Evolutionary conservation across 2,113 vertebrate genomes (phyloP).

Genomic region (Stegastes partitus): DNA sequence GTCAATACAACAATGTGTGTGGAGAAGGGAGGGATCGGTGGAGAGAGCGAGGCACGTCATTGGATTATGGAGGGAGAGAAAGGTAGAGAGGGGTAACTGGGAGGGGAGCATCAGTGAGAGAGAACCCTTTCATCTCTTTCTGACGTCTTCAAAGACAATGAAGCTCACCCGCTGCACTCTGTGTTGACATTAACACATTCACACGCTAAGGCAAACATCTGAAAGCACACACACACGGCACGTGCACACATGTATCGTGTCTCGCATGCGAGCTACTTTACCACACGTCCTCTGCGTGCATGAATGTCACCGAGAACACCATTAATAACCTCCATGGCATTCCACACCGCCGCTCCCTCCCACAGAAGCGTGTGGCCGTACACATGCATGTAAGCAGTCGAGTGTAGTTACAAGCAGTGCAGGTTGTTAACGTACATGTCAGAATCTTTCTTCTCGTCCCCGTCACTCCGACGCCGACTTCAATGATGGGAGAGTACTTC

Average conservation of each 20-base stretch:
- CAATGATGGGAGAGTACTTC: conserved; percentile 47
- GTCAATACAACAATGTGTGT: conserved; percentile 64
- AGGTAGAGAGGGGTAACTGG: conserved; percentile 63
- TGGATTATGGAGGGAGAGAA: conserved; percentile 65
- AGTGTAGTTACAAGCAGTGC: conserved; percentile 24
- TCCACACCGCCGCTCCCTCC: conserved; percentile 19
- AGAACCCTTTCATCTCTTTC: conserved; percentile 79
- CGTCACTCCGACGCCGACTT: conserved; percentile 43
- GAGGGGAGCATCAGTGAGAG: conserved; percentile 62
- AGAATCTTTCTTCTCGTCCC: conserved; percentile 47
- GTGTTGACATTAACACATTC: conserved; percentile 66
- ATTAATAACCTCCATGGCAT: conserved; percentile 60
- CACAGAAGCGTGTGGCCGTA: background rate
- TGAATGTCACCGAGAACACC: conserved; percentile 61
- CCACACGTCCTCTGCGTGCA: conserved; percentile 37
- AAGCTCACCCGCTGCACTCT: conserved; percentile 66
- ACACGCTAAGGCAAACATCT: conserved; percentile 59
- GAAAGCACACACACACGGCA: conserved; percentile 35
- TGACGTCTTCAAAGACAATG: conserved; percentile 84
- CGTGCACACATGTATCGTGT: background rate
- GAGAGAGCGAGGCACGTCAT: conserved; percentile 30
- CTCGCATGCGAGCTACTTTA: conserved; percentile 34
- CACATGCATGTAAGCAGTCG: background rate
- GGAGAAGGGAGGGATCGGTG: conserved; percentile 19
- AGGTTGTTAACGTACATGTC: conserved; percentile 14